phyloP scores from a whole-genome alignment of 92 coral and sea anemone species.

The Palythoa grandiflora region DNA sequence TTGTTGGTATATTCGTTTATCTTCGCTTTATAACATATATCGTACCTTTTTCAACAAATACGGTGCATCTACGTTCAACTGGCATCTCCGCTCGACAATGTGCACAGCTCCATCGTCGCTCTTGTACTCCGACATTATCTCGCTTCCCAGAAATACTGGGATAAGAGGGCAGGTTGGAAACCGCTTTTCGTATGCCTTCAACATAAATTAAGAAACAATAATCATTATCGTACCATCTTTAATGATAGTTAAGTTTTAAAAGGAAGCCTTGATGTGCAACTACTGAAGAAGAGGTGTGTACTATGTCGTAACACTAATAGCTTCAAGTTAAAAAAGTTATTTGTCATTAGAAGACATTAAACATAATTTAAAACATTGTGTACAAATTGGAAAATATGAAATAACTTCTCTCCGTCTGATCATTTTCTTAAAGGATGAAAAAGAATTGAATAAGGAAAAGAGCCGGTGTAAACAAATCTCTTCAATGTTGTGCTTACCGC shows the following conservation, averaged over 20 bases:
- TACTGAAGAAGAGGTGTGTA: not conserved
- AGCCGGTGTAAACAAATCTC: conserved; percentile 11
- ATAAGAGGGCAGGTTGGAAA: conserved; percentile 96
- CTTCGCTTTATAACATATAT: not conserved
- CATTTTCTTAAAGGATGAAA: not conserved
- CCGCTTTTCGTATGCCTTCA: conserved; percentile 97
- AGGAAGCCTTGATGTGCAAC: not conserved
- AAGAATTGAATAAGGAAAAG: not conserved
- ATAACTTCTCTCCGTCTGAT: not conserved
- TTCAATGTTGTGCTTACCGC: conserved; percentile 77
- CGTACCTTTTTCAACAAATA: conserved; percentile 94
- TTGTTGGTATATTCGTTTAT: not conserved
- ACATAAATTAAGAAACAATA: conserved; percentile 5
- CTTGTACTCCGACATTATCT: conserved; percentile 87
- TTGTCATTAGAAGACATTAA: not conserved
- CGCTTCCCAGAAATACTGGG: conserved; percentile 98
- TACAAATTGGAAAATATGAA: not conserved
- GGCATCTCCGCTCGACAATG: conserved; percentile 88
- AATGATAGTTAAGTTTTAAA: not conserved
- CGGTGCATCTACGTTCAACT: conserved; percentile 95
- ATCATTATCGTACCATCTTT: not conserved
- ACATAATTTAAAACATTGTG: not conserved
- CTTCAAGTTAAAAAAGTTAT: not conserved
- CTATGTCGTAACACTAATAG: not conserved
- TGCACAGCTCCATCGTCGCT: conserved; percentile 98